Percentiles rank a stretch among this genome's conserved stretches.
These are phyloP conservation scores for Caenorhabditis sp. DNA, from an alignment of 2,888 invertebrate species.

Conservation along the genomic window DNA sequence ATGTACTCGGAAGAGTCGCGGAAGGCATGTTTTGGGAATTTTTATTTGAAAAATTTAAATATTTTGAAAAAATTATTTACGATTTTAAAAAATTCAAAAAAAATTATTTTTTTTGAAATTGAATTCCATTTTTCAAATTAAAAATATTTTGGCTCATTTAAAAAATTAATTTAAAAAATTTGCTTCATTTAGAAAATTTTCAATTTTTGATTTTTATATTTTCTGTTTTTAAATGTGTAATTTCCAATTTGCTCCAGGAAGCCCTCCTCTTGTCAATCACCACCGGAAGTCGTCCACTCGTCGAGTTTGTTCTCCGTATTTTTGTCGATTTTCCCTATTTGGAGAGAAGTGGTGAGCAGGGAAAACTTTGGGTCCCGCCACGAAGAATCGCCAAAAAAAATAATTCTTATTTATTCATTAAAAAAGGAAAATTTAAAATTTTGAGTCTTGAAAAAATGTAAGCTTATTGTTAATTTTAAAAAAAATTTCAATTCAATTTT, in stretches of 20 bases:
- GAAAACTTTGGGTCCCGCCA: too few relatives aligned
- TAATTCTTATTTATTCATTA: too few relatives aligned
- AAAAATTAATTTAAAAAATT: too few relatives aligned
- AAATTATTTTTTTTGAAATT: neutral
- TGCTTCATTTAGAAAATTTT: neutral
- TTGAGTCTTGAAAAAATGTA: too few relatives aligned
- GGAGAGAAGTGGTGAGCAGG: slow-evolving; percentile 69
- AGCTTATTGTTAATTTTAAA: too few relatives aligned
- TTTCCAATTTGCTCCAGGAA: slow-evolving; percentile 62
- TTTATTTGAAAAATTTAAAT: too few relatives aligned
- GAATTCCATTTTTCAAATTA: too few relatives aligned
- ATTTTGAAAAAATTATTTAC: neutral
- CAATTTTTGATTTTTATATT: neutral
- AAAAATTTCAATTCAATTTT: slow-evolving; percentile 3
- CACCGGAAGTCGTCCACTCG: slow-evolving; percentile 76
- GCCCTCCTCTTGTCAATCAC: slow-evolving; percentile 74
- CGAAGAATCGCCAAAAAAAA: too few relatives aligned
- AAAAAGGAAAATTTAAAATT: too few relatives aligned
- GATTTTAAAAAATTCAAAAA: neutral
- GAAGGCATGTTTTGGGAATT: slow-evolving; percentile 17
- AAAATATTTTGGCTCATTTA: too few relatives aligned
- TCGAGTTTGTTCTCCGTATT: slow-evolving; percentile 74
- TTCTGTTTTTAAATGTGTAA: neutral
- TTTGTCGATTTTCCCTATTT: slow-evolving; percentile 71
- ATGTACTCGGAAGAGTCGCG: slow-evolving; percentile 37